A percentile compares a stretch with the other conserved stretches of the same genome.
Conservation (phyloP, 2,888 invertebrate genomes). For the Trichopoda pennipes region DNA sequence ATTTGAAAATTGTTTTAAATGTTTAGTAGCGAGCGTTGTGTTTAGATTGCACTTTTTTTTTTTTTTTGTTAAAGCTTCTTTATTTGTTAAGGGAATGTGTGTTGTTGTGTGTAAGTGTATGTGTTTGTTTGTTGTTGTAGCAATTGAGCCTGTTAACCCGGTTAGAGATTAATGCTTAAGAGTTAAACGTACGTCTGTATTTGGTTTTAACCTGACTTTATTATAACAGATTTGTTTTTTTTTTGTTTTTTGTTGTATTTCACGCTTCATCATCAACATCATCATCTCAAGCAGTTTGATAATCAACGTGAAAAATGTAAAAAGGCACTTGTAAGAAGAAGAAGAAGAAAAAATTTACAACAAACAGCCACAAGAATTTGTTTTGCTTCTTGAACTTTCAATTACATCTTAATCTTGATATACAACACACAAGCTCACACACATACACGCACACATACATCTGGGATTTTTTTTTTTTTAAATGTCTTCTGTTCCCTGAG, state of each 20-base stretch:
- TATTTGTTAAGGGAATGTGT: not conserved
- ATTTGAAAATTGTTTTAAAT: constrained; percentile 35
- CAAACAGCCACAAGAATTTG: constrained; percentile 52
- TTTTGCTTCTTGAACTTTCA: constrained; percentile 61
- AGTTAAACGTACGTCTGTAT: constrained; percentile 25
- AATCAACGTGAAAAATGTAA: constrained; percentile 57
- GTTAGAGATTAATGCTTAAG: constrained; percentile 60
- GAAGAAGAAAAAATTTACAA: not conserved
- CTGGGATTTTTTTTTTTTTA: no score
- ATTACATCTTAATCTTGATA: constrained; percentile 53
- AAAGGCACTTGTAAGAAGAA: constrained; percentile 39
- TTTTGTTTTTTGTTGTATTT: not conserved
- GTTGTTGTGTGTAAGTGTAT: no score
- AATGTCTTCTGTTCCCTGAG: constrained; percentile 18
- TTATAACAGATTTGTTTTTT: no score
- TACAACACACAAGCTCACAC: not conserved
- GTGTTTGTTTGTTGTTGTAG: not conserved
- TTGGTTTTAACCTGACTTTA: constrained; percentile 20
- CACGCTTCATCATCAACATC: constrained; percentile 22
- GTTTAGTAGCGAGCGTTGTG: not conserved
- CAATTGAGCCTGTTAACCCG: constrained; percentile 66
- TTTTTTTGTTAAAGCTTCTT: constrained; percentile 12
- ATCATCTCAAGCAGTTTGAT: constrained; percentile 28
- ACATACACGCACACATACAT: not conserved
- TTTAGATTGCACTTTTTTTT: not conserved